phyloP scores from a whole-genome alignment of 2,888 invertebrate species.

The Dryadula phaetusa region DNA sequence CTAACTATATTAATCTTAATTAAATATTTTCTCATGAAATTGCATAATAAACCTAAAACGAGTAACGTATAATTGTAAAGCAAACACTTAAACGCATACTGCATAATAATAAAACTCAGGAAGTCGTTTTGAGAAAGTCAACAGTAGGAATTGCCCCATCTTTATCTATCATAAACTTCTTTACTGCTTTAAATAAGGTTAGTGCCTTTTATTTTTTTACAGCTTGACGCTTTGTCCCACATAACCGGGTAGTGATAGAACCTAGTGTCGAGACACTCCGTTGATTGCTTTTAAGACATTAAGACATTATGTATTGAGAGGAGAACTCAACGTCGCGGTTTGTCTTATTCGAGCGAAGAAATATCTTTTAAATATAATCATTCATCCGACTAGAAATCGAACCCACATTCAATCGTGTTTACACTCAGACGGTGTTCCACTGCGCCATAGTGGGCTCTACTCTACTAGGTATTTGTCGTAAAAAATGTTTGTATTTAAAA shows the following conservation, averaged over 20 bases:
- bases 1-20: background rate
- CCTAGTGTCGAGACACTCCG: background rate
- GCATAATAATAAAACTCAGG: conserved; percentile 57
- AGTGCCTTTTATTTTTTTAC: conserved; percentile 43
- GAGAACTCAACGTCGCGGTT: background rate
- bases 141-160: conserved; percentile 63
- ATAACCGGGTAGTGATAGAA: background rate
- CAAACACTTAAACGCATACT: conserved; percentile 44
- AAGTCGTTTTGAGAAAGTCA: conserved; percentile 56
- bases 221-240: no score
- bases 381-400: background rate
- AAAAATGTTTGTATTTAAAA: background rate
- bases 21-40: conserved; percentile 31
- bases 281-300: background rate
- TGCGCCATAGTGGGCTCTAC: background rate
- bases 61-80: conserved; percentile 25
- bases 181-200: conserved; percentile 60
- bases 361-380: background rate
- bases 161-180: conserved; percentile 67
- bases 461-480: conserved; percentile 7
- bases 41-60: conserved; percentile 42
- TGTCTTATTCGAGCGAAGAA: background rate
- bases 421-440: no score
- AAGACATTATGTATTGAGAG: background rate
- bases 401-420: background rate